Evolutionary conservation across 2,113 vertebrate species (phyloP).

Genomic region (Anhinga rufa): DNA sequence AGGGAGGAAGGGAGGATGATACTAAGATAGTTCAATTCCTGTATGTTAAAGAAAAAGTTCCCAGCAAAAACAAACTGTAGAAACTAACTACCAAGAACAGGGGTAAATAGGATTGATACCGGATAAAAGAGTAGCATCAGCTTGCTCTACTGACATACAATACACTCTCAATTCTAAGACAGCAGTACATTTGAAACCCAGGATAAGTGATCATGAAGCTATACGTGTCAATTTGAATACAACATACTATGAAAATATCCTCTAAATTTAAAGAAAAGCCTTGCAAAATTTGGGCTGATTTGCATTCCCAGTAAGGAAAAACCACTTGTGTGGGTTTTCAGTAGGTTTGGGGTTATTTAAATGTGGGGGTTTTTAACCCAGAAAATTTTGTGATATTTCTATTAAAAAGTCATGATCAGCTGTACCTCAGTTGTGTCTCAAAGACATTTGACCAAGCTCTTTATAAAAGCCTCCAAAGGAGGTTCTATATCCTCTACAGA

Average conservation of each 20-base stretch:
- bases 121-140: neutral
- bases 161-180: neutral
- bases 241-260: neutral
- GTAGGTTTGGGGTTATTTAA: neutral
- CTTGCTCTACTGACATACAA: neutral
- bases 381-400: neutral
- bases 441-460: neutral
- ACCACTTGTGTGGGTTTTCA: neutral
- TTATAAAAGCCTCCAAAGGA: neutral
- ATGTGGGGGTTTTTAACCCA: neutral
- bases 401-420: neutral
- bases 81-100: neutral
- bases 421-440: neutral
- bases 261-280: neutral
- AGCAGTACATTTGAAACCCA: neutral
- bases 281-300: neutral
- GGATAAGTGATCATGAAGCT: neutral
- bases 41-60: neutral
- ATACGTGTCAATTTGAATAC: neutral
- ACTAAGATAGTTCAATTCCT: neutral
- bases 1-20: neutral
- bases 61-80: neutral
- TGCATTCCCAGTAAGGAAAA: neutral
- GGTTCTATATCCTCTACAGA: neutral
- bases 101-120: neutral